phyloP scores from a whole-genome alignment of 2,888 invertebrate species.

The Bombylius discolor region DNA sequence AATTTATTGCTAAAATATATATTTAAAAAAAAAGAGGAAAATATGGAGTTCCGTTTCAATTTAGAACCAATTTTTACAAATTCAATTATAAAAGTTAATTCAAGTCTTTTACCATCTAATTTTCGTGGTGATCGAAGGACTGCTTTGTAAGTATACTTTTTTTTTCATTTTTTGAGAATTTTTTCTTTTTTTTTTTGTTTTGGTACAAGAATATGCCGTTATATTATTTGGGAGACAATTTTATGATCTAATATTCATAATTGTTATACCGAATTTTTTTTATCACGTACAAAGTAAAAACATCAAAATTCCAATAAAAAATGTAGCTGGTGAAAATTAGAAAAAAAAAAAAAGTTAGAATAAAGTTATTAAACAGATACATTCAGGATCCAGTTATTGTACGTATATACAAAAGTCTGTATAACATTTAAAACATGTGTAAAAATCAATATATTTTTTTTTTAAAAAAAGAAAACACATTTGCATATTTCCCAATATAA shows the following conservation, averaged over 20 bases:
- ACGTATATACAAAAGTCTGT: neutral
- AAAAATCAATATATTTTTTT: no score
- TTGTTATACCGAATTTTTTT: no score
- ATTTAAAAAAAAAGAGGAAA: conserved; percentile 5
- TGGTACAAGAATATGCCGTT: neutral
- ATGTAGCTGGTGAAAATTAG: no score
- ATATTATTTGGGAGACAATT: neutral
- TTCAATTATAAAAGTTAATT: conserved; percentile 40
- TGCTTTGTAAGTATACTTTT: conserved; percentile 37
- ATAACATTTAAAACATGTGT: neutral
- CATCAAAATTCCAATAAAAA: no score
- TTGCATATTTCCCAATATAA: neutral
- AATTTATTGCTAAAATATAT: neutral
- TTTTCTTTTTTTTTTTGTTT: no score
- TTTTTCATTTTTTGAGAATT: no score
- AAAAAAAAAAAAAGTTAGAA: no score
- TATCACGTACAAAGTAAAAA: no score
- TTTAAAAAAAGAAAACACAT: neutral
- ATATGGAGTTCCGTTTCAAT: conserved; percentile 44
- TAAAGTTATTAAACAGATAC: no score
- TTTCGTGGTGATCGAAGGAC: conserved; percentile 41
- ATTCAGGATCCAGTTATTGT: no score
- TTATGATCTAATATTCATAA: no score
- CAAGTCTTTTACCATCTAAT: conserved; percentile 41
- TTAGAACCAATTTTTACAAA: conserved; percentile 40